Evolutionary conservation across 2,797 vertebrate genomes (phyloP).

Genomic region (Falco columbarius): DNA sequence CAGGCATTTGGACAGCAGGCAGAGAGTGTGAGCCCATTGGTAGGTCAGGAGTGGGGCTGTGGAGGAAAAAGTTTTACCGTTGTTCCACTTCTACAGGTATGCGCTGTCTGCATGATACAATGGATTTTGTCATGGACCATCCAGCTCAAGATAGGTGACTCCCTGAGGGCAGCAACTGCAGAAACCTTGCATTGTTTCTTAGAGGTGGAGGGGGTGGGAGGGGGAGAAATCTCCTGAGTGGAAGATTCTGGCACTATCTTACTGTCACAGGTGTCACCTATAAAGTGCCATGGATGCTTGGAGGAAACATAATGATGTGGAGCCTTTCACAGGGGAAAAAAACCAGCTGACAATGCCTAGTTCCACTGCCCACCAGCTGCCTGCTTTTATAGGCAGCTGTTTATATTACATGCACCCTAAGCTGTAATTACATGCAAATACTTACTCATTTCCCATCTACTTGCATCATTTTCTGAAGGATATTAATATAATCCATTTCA

Average conservation of each 20-base stretch:
- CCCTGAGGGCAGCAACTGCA: neutral
- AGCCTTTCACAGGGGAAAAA: neutral
- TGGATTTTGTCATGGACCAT: neutral
- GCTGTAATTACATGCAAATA: constrained; percentile 26
- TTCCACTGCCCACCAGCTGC: neutral
- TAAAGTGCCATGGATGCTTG: neutral
- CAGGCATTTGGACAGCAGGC: fast-evolving
- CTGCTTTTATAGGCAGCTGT: neutral
- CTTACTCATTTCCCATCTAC: neutral
- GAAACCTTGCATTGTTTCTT: neutral
- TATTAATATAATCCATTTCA: constrained; percentile 30
- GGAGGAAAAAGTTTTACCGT: neutral
- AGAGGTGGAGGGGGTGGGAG: neutral
- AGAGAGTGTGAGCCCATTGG: neutral
- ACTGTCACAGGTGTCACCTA: neutral
- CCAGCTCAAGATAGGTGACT: neutral
- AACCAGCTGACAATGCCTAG: neutral
- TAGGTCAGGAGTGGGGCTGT: neutral
- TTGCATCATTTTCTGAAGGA: neutral
- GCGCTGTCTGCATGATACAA: neutral
- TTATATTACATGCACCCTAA: neutral
- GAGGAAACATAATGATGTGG: neutral
- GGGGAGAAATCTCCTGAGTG: neutral
- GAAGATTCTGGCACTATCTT: neutral
- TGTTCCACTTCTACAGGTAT: neutral